These are phyloP conservation scores for Syritta pipiens DNA, from an alignment of 2,888 invertebrate genomes.

Conservation along the genomic window DNA sequence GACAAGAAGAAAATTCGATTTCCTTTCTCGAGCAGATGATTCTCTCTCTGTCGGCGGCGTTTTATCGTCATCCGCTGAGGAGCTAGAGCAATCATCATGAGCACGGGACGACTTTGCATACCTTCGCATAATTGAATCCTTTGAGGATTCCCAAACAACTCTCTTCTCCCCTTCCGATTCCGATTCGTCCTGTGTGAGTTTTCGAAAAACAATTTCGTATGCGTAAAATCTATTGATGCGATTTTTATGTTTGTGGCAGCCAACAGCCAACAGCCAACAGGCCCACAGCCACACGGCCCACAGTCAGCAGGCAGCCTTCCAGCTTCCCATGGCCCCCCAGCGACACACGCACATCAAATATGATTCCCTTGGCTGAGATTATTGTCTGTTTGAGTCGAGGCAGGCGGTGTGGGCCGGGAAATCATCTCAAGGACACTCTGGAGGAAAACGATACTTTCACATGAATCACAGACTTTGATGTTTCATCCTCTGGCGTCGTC, in stretches of 20 bases:
- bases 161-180: not conserved
- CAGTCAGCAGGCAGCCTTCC: too few relatives aligned
- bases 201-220: slow-evolving; percentile 50
- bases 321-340: too few relatives aligned
- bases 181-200: not conserved
- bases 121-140: slow-evolving; percentile 51
- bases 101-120: slow-evolving; percentile 44
- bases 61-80: slow-evolving; percentile 24
- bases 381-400: slow-evolving; percentile 36
- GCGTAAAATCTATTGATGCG: slow-evolving; percentile 57
- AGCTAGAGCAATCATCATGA: slow-evolving; percentile 29
- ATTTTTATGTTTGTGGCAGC: slow-evolving; percentile 54
- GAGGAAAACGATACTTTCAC: slow-evolving; percentile 51
- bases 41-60: not conserved
- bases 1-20: slow-evolving; percentile 43
- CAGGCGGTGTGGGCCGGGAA: not conserved
- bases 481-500: slow-evolving; percentile 29
- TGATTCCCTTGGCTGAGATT: slow-evolving; percentile 31
- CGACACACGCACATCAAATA: slow-evolving; percentile 25
- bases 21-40: slow-evolving; percentile 35
- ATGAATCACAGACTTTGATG: slow-evolving; percentile 61
- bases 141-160: slow-evolving; percentile 45
- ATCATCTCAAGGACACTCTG: slow-evolving; percentile 44
- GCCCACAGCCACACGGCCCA: too few relatives aligned
- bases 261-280: too few relatives aligned